Evolutionary conservation across 2,888 invertebrate genomes (phyloP).

Genomic region (Eubasilissa splendida): DNA sequence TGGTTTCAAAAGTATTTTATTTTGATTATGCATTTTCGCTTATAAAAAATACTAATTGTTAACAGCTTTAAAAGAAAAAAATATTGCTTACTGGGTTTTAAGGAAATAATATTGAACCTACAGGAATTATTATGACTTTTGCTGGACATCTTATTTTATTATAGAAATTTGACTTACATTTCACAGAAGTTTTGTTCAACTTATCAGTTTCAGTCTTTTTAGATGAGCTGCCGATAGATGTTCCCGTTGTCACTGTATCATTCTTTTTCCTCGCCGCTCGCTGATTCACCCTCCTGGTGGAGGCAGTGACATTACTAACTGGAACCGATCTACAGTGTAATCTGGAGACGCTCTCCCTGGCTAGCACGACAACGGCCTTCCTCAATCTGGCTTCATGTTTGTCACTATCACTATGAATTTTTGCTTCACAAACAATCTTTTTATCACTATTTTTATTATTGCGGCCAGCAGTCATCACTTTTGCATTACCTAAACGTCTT

Average conservation of each 20-base stretch:
- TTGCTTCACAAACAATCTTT: neutral
- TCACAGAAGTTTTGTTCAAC: too few relatives aligned
- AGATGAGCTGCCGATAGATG: too few relatives aligned
- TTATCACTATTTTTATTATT: neutral
- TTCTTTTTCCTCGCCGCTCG: neutral
- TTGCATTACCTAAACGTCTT: too few relatives aligned
- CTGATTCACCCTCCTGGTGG: neutral
- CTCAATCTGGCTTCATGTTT: neutral
- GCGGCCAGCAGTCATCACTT: neutral
- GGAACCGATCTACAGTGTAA: neutral
- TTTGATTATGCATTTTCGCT: too few relatives aligned
- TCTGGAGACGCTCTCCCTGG: neutral
- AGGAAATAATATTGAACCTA: too few relatives aligned
- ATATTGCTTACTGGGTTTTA: too few relatives aligned
- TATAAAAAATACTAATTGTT: too few relatives aligned
- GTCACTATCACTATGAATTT: neutral
- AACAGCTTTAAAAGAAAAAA: too few relatives aligned
- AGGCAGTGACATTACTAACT: neutral
- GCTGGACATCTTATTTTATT: too few relatives aligned
- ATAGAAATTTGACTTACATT: too few relatives aligned
- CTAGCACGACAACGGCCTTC: neutral
- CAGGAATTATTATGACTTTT: too few relatives aligned
- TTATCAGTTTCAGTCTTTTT: slow-evolving; percentile 7
- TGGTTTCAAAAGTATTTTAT: too few relatives aligned
- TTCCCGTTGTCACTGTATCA: neutral